Evolutionary conservation across 2,113 vertebrate genomes (phyloP).

Genomic region (Procavia capensis): DNA sequence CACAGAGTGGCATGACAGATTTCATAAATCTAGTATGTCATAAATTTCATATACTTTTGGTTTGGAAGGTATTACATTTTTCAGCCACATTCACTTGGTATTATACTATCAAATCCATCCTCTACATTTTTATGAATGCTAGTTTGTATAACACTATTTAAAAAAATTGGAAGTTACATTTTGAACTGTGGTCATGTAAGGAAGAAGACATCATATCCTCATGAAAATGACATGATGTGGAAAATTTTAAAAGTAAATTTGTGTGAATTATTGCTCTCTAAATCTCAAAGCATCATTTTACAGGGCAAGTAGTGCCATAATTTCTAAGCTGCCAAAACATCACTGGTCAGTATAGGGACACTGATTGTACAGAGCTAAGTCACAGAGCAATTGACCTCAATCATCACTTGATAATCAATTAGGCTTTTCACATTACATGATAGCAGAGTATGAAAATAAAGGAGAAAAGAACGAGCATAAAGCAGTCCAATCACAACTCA

Average conservation of each 20-base stretch:
- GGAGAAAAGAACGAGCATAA: neutral
- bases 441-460: constrained; percentile 19
- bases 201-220: neutral
- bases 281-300: neutral
- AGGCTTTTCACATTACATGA: neutral
- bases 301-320: neutral
- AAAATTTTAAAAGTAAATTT: neutral
- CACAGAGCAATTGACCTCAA: neutral
- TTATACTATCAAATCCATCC: neutral
- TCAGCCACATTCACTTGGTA: neutral
- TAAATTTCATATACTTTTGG: neutral
- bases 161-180: constrained; percentile 35
- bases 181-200: neutral
- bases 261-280: neutral
- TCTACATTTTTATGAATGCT: neutral
- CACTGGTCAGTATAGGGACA: neutral
- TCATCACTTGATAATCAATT: neutral
- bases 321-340: constrained; percentile 28
- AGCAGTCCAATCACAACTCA: neutral
- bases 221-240: neutral
- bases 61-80: neutral
- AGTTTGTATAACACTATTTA: neutral
- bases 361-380: neutral
- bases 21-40: neutral
- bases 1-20: constrained; percentile 3